Evolutionary conservation across 53 echinoderm and acorn worm genomes (phyloP).

Genomic region (Glandiceps talaboti): DNA sequence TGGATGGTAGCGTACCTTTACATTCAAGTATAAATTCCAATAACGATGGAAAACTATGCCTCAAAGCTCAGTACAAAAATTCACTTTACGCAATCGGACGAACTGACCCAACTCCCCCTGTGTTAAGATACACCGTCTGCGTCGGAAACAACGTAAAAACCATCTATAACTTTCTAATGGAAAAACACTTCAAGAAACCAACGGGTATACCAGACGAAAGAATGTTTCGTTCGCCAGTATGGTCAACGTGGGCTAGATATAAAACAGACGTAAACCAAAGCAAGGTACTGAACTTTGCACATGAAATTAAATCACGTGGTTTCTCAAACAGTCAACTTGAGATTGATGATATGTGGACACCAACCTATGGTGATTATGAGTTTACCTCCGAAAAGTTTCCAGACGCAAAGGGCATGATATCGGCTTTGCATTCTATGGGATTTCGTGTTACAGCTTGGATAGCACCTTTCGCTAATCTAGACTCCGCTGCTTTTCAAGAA

Average conservation of each 20-base stretch:
- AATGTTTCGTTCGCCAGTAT: constrained; percentile 69
- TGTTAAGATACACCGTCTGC: constrained; percentile 57
- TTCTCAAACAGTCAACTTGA: constrained; percentile 66
- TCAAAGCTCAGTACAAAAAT: constrained; percentile 64
- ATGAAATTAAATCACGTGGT: constrained; percentile 38
- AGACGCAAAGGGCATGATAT: constrained; percentile 38
- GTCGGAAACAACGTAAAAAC: constrained; percentile 32
- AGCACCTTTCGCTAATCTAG: constrained; percentile 58
- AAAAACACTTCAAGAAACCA: constrained; percentile 39
- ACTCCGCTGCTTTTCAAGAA: constrained; percentile 42
- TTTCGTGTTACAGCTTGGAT: constrained; percentile 55
- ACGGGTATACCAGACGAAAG: constrained; percentile 42
- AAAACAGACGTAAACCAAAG: constrained; percentile 36
- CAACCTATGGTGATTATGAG: constrained; percentile 44
- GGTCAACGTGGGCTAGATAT: constrained; percentile 71
- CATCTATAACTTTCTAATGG: constrained; percentile 40
- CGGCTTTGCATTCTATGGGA: constrained; percentile 33
- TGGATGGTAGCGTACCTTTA: constrained; percentile 63
- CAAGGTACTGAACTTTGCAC: constrained; percentile 38
- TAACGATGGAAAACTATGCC: constrained; percentile 47
- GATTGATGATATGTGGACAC: constrained; percentile 61
- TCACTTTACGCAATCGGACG: constrained; percentile 34
- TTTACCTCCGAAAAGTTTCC: constrained; percentile 47
- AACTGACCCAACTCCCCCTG: constrained; percentile 22
- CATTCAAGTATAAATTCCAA: constrained; percentile 62